Evolutionary conservation across 2,113 vertebrate species (phyloP).

Genomic region (Apus apus): DNA sequence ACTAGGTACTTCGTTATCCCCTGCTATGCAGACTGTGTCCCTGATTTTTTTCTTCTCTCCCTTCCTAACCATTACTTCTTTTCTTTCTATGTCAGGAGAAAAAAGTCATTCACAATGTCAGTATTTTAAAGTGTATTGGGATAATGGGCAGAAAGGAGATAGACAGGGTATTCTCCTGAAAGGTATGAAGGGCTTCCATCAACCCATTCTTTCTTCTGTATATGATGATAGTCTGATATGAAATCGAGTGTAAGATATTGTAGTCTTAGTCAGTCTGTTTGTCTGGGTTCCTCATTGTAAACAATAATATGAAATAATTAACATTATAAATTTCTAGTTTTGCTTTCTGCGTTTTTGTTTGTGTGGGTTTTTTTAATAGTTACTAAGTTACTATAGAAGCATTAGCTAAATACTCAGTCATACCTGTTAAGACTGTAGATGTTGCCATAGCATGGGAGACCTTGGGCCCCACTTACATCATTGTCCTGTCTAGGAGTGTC

Average conservation of each 20-base stretch:
- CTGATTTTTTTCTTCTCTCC: constrained; percentile 54
- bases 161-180: constrained; percentile 69
- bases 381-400: background rate
- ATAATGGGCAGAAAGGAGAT: constrained; percentile 70
- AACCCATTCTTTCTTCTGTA: constrained; percentile 50
- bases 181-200: constrained; percentile 66
- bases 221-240: constrained; percentile 51
- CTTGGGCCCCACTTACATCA: background rate
- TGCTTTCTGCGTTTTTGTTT: background rate
- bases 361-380: background rate
- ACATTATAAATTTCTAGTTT: background rate
- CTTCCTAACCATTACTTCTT: constrained; percentile 64
- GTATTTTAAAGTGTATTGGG: constrained; percentile 69
- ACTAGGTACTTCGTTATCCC: constrained; percentile 11
- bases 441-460: background rate
- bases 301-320: background rate
- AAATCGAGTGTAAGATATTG: background rate
- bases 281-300: background rate
- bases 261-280: background rate
- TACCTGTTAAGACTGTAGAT: background rate
- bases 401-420: background rate
- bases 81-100: constrained; percentile 70
- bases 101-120: constrained; percentile 69
- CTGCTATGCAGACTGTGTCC: constrained; percentile 42
- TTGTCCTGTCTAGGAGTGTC: background rate